Percentiles rank a stretch among this genome's conserved stretches.
Conservation (phyloP, 2,888 invertebrate species). For the Lasioglossum leucozonium region DNA sequence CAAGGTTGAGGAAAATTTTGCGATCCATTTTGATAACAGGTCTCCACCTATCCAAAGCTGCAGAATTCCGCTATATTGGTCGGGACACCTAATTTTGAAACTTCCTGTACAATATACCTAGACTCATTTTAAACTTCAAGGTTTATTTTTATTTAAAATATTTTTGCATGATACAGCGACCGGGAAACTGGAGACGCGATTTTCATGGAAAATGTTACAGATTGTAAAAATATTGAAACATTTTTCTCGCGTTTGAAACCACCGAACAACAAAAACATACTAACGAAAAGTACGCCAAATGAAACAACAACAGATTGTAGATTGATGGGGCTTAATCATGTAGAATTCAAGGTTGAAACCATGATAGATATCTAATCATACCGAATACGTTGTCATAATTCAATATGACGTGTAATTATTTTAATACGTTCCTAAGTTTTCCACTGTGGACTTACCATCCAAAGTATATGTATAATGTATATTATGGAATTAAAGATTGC, state of each 20-base stretch:
- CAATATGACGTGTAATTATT: neutral
- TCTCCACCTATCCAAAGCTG: no score
- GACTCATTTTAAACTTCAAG: no score
- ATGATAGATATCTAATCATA: neutral
- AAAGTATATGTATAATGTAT: no score
- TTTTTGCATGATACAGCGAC: no score
- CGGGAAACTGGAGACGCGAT: no score
- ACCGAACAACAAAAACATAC: neutral
- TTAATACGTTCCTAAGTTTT: neutral
- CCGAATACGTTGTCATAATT: neutral
- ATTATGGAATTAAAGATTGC: neutral
- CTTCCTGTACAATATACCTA: no score
- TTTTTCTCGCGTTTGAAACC: neutral
- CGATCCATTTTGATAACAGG: no score
- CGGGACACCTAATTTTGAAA: no score
- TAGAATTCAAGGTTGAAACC: neutral
- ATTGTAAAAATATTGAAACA: neutral
- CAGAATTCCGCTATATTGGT: no score
- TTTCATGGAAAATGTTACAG: no score
- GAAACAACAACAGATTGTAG: neutral
- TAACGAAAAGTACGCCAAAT: neutral
- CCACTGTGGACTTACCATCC: neutral
- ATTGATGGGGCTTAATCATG: neutral
- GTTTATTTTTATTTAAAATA: no score
- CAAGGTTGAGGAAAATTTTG: no score